phyloP scores from a whole-genome alignment of 2,888 invertebrate species.

The Drosophila falleni region DNA sequence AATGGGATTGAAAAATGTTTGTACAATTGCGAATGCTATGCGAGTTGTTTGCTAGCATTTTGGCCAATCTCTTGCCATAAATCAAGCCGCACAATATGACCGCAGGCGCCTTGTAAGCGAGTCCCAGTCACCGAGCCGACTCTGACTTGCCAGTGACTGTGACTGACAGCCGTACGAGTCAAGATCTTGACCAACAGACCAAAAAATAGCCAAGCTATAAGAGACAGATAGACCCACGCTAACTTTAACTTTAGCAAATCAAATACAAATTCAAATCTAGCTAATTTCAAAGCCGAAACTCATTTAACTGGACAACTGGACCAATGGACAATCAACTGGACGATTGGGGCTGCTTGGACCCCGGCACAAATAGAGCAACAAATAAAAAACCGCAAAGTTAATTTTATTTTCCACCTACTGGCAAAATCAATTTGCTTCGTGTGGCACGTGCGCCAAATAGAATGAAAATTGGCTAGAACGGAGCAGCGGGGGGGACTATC shows the following conservation, averaged over 20 bases:
- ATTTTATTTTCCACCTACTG: slow-evolving; percentile 84
- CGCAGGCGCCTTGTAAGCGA: slow-evolving; percentile 80
- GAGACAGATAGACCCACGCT: slow-evolving; percentile 51
- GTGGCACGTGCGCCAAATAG: slow-evolving; percentile 85
- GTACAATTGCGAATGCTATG: slow-evolving; percentile 70
- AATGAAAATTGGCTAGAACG: slow-evolving; percentile 69
- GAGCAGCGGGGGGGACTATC: slow-evolving; percentile 11
- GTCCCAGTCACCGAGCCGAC: slow-evolving; percentile 69
- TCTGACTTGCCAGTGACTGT: slow-evolving; percentile 69
- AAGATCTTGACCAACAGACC: slow-evolving; percentile 71
- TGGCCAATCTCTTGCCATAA: slow-evolving; percentile 78
- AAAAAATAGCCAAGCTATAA: slow-evolving; percentile 24
- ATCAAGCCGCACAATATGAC: slow-evolving; percentile 76
- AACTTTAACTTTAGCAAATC: slow-evolving; percentile 69
- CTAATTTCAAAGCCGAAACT: slow-evolving; percentile 77
- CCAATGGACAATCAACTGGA: slow-evolving; percentile 27
- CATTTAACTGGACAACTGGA: slow-evolving; percentile 55
- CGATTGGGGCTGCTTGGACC: slow-evolving; percentile 9
- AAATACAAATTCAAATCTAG: slow-evolving; percentile 80
- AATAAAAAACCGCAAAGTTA: slow-evolving; percentile 73
- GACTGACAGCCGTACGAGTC: slow-evolving; percentile 75
- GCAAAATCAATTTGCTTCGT: slow-evolving; percentile 85
- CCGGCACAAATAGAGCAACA: slow-evolving; percentile 62
- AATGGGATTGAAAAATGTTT: slow-evolving; percentile 71
- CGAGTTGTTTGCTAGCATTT: slow-evolving; percentile 49